Percentiles rank a stretch among this genome's conserved stretches.
Evolutionary conservation across 1,140 invertebrate species (phyloP).

Genomic region (Drosophila subpulchrella): DNA sequence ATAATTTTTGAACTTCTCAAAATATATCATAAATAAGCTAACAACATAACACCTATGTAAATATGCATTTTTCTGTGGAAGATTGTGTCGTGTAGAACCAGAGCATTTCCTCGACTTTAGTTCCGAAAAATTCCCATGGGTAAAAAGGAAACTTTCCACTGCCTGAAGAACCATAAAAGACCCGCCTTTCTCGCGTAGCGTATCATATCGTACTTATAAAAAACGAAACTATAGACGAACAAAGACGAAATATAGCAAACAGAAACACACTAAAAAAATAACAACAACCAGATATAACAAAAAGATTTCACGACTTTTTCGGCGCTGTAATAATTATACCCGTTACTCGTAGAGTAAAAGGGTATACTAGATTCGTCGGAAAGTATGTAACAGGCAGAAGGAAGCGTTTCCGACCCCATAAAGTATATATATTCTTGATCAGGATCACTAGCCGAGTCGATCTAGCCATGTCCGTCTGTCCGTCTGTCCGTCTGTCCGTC

Average conservation of each 20-base stretch:
- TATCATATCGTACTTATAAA: constrained; percentile 37
- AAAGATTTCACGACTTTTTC: constrained; percentile 21
- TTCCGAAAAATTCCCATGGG: constrained; percentile 10
- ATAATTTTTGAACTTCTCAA: too few species aligned
- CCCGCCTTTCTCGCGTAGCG: constrained; percentile 6
- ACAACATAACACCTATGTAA: not conserved
- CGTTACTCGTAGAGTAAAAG: too few species aligned
- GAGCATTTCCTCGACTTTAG: not conserved
- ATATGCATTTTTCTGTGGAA: not conserved
- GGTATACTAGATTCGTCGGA: too few species aligned
- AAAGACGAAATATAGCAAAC: constrained; percentile 9
- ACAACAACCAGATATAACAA: constrained; percentile 1
- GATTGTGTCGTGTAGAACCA: not conserved
- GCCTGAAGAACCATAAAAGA: constrained; percentile 14
- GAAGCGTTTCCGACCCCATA: too few species aligned
- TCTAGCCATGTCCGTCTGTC: too few species aligned
- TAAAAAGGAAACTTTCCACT: constrained; percentile 23
- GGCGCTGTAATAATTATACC: constrained; percentile 46
- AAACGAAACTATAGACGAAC: constrained; percentile 18
- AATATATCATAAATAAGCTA: too few species aligned
- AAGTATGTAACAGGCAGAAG: too few species aligned
- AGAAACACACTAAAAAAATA: constrained; percentile 3
- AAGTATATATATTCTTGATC: too few species aligned
- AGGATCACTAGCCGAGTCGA: too few species aligned
- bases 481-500: too few species aligned